Evolutionary conservation across 64 coral and sea anemone species (phyloP).

Genomic region (Astreopora myriophthalma): DNA sequence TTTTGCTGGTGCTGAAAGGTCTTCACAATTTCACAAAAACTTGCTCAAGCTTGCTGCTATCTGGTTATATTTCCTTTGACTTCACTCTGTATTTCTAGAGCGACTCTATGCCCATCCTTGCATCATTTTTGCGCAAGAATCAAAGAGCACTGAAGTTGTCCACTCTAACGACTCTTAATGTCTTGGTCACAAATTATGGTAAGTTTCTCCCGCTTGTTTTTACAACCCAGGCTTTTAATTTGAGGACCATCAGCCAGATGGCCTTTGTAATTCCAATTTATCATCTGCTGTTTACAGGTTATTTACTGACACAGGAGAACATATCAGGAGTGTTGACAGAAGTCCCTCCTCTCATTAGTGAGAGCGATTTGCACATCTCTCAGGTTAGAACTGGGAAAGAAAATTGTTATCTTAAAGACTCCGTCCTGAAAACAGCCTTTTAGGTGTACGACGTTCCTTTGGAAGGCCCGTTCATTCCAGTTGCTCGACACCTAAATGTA

Average conservation of each 20-base stretch:
- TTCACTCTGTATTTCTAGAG: slow-evolving; percentile 36
- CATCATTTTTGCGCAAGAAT: slow-evolving; percentile 95
- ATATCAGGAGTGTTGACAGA: slow-evolving; percentile 86
- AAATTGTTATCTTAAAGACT: too few relatives aligned
- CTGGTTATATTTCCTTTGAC: not conserved
- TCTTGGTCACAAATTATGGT: slow-evolving; percentile 95
- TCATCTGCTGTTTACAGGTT: slow-evolving; percentile 5
- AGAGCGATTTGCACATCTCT: slow-evolving; percentile 96
- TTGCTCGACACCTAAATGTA: too few relatives aligned
- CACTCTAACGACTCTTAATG: slow-evolving; percentile 85
- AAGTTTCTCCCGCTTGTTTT: not conserved
- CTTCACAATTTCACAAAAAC: too few relatives aligned
- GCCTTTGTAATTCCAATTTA: not conserved
- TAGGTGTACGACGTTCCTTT: too few relatives aligned
- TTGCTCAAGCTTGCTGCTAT: not conserved
- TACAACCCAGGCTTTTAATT: too few relatives aligned
- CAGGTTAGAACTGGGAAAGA: slow-evolving; percentile 53
- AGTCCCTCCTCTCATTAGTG: slow-evolving; percentile 89
- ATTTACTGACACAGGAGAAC: slow-evolving; percentile 68
- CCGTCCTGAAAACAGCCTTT: too few relatives aligned
- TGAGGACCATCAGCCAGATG: too few relatives aligned
- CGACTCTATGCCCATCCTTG: slow-evolving; percentile 98
- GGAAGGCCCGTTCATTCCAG: too few relatives aligned
- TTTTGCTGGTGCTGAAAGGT: too few relatives aligned
- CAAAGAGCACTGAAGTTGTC: slow-evolving; percentile 93